These are phyloP conservation scores for Aphrocallistes beatrix DNA, from an alignment of 37 sponge, comb jelly and placozoan genomes.

Conservation along the genomic window DNA sequence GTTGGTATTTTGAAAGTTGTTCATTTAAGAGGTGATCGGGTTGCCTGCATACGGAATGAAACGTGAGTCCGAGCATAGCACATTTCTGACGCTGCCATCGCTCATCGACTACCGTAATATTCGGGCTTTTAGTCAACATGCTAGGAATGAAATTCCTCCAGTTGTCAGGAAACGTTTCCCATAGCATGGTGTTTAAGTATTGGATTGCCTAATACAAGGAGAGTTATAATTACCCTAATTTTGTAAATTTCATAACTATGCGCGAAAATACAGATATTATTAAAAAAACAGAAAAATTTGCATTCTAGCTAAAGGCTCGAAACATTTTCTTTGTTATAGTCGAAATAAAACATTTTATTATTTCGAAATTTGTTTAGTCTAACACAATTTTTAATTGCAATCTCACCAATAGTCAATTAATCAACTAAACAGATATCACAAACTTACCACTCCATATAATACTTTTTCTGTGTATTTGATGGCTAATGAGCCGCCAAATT, in stretches of 20 bases:
- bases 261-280: too few relatives aligned
- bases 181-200: neutral
- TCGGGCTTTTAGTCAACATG: neutral
- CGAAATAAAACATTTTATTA: too few relatives aligned
- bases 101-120: neutral
- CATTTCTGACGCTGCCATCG: neutral
- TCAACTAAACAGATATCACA: neutral
- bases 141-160: neutral
- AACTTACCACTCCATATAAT: neutral
- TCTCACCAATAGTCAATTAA: neutral
- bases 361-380: too few relatives aligned
- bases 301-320: neutral
- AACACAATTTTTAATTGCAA: neutral
- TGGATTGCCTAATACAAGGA: neutral
- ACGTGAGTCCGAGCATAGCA: neutral
- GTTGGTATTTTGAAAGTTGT: neutral
- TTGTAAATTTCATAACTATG: too few relatives aligned
- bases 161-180: neutral
- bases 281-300: too few relatives aligned
- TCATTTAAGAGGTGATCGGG: neutral
- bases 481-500: neutral
- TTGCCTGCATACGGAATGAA: neutral
- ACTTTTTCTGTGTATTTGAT: neutral
- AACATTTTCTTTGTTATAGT: neutral
- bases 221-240: neutral